These are phyloP conservation scores for Cettia cetti DNA, from an alignment of 2,113 vertebrate species.

Conservation along the genomic window DNA sequence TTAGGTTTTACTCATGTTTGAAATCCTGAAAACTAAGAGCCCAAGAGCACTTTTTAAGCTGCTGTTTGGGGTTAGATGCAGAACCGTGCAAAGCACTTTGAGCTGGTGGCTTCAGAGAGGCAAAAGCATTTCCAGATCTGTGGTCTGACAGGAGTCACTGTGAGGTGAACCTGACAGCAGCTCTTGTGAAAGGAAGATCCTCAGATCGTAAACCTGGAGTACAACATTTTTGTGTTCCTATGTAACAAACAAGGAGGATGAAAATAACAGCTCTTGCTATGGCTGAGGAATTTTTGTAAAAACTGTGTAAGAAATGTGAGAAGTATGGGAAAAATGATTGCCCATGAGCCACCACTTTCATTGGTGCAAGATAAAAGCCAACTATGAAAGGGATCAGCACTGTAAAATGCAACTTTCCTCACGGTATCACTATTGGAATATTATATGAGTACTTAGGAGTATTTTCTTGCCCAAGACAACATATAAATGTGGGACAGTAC, in stretches of 20 bases:
- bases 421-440: background rate
- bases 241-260: background rate
- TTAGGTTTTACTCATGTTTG: background rate
- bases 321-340: background rate
- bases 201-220: background rate
- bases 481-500: background rate
- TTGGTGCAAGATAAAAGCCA: background rate
- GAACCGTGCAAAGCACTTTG: background rate
- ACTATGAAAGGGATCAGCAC: background rate
- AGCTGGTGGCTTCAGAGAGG: background rate
- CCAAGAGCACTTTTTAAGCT: background rate
- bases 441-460: background rate
- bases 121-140: background rate
- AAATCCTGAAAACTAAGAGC: background rate
- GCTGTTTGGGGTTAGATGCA: background rate
- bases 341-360: background rate
- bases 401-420: background rate
- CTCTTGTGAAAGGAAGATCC: background rate
- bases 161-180: background rate
- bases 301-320: background rate
- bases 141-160: background rate
- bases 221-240: background rate
- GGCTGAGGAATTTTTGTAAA: background rate
- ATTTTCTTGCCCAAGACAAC: background rate
- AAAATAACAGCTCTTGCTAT: background rate